Evolutionary conservation across 2,888 invertebrate genomes (phyloP).

Genomic region (Drosophila bunnanda): DNA sequence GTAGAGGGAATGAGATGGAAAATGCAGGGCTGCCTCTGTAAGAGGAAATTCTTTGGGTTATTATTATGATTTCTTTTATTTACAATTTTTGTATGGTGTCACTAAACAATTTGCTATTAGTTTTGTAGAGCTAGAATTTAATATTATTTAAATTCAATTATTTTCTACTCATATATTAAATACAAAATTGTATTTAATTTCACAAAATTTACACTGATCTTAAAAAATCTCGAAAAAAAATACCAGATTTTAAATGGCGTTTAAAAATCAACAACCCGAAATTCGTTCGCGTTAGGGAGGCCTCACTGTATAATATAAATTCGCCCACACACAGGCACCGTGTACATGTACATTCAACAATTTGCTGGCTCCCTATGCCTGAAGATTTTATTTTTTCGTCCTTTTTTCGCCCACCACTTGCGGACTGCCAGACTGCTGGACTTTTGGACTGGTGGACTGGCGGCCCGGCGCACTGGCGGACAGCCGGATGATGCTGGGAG

Average conservation of each 20-base stretch:
- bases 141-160: no score
- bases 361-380: conserved; percentile 77
- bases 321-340: conserved; percentile 31
- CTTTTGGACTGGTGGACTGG: conserved; percentile 1
- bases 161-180: no score
- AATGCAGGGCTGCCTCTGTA: conserved; percentile 40
- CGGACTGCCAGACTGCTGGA: conserved; percentile 27
- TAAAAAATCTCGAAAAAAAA: no score
- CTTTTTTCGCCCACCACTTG: conserved; percentile 65
- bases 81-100: no score
- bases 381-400: conserved; percentile 59
- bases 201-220: no score
- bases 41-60: no score
- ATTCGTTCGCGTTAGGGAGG: neutral
- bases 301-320: conserved; percentile 29
- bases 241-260: no score
- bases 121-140: no score
- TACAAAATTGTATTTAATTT: no score
- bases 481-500: conserved; percentile 50
- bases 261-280: no score
- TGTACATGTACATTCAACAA: conserved; percentile 73
- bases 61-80: neutral
- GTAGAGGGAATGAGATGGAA: conserved; percentile 53
- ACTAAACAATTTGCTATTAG: no score
- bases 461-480: conserved; percentile 3